phyloP scores from a whole-genome alignment of 2,113 vertebrate genomes.

The Upupa epops region DNA sequence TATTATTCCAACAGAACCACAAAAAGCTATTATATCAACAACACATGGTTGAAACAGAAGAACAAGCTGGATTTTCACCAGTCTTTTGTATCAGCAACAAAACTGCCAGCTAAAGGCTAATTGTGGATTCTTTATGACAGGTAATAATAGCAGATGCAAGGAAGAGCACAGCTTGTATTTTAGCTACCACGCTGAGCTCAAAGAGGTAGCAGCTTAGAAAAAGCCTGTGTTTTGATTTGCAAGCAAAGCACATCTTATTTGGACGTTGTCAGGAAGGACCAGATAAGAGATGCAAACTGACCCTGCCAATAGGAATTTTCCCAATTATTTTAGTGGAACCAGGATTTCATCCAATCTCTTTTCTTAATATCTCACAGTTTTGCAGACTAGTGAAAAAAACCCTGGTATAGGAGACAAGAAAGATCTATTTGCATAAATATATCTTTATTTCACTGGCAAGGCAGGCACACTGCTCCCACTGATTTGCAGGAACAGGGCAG shows the following conservation, averaged over 20 bases:
- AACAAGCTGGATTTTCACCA: slow-evolving; percentile 16
- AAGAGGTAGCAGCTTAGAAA: not conserved
- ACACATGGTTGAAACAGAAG: not conserved
- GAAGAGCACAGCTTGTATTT: slow-evolving; percentile 41
- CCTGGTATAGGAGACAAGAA: not conserved
- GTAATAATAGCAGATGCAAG: slow-evolving; percentile 48
- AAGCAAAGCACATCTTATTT: slow-evolving; percentile 46
- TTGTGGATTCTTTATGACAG: slow-evolving; percentile 55
- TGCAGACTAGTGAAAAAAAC: not conserved
- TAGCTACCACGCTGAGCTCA: not conserved
- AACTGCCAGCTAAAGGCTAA: slow-evolving; percentile 49
- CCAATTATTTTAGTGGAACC: not conserved
- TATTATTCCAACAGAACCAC: not conserved
- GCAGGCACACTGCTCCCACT: not conserved
- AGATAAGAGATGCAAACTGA: not conserved
- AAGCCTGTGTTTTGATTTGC: not conserved
- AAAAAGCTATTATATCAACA: not conserved
- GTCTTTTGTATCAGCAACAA: not conserved
- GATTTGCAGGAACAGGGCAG: not conserved
- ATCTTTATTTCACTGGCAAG: not conserved
- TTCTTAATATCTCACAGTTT: not conserved
- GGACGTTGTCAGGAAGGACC: slow-evolving; percentile 2
- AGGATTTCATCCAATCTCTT: not conserved
- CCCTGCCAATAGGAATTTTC: slow-evolving; percentile 16
- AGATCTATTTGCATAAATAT: not conserved